Evolutionary conservation across 2,888 invertebrate genomes (phyloP).

Genomic region (Sisyra terminalis): DNA sequence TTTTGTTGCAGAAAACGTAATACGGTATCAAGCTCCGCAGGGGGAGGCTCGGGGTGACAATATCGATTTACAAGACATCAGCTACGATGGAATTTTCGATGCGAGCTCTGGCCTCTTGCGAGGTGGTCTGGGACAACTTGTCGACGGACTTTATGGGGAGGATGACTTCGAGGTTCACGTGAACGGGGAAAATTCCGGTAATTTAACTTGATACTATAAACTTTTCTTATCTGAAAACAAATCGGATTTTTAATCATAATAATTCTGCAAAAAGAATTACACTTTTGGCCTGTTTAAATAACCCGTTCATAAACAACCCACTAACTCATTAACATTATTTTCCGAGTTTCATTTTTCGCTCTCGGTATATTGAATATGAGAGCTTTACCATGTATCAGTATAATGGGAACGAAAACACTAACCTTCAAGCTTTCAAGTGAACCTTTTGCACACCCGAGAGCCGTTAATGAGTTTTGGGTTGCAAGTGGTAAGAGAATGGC

Average conservation of each 20-base stretch:
- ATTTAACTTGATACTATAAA: slow-evolving; percentile 9
- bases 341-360: too few species aligned
- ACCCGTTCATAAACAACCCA: too few species aligned
- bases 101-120: slow-evolving; percentile 29
- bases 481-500: too few species aligned
- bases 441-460: too few species aligned
- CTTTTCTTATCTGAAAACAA: too few species aligned
- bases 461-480: slow-evolving; percentile 1
- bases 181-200: slow-evolving; percentile 39
- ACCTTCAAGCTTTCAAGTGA: too few species aligned
- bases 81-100: slow-evolving; percentile 56
- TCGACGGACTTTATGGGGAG: slow-evolving; percentile 55
- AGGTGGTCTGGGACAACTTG: slow-evolving; percentile 68
- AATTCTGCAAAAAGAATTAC: not conserved
- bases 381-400: too few species aligned
- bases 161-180: slow-evolving; percentile 44
- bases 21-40: slow-evolving; percentile 48
- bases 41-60: slow-evolving; percentile 45
- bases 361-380: too few species aligned
- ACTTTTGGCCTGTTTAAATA: not conserved
- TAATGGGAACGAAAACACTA: too few species aligned
- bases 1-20: slow-evolving; percentile 40
- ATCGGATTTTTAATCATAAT: not conserved
- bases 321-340: too few species aligned
- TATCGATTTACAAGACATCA: slow-evolving; percentile 55